These are phyloP conservation scores for Cheirogaleus major DNA, from an alignment of 2,797 vertebrate genomes.

Conservation along the genomic window DNA sequence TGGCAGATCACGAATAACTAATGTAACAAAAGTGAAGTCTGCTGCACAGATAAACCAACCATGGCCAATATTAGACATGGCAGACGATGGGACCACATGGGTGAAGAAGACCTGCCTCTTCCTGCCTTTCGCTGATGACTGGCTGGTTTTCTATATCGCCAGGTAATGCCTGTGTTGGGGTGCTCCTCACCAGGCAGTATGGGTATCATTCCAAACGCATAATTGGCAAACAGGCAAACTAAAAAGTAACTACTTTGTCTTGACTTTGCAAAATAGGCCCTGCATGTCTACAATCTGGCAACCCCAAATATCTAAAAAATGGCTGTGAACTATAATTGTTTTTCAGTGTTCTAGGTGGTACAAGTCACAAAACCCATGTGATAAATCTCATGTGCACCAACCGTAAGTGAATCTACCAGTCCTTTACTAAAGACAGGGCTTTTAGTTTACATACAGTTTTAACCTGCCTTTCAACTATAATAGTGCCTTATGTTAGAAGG, in stretches of 20 bases:
- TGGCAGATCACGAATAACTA: background rate
- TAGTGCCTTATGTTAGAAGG: background rate
- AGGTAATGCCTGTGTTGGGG: background rate
- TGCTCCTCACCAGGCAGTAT: background rate
- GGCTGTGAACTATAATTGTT: background rate
- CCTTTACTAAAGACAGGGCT: background rate
- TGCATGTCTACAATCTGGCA: background rate
- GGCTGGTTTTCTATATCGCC: background rate
- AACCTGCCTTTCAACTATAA: background rate
- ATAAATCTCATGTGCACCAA: background rate
- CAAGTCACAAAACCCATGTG: background rate
- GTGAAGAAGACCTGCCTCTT: background rate
- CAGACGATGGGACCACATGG: background rate
- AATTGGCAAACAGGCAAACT: background rate
- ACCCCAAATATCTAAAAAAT: slow-evolving; percentile 1
- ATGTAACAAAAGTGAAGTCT: background rate
- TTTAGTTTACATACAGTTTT: background rate
- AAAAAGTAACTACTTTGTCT: background rate
- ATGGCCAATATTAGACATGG: background rate
- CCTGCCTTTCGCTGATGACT: background rate
- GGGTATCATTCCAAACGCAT: background rate
- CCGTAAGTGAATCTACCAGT: background rate
- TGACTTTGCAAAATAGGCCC: background rate
- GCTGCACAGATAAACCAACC: background rate
- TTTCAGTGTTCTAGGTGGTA: background rate